Evolutionary conservation across 2,113 vertebrate genomes (phyloP), one percentile per base, ranked within the genome.

Genomic region (Erinaceus europaeus): DNA sequence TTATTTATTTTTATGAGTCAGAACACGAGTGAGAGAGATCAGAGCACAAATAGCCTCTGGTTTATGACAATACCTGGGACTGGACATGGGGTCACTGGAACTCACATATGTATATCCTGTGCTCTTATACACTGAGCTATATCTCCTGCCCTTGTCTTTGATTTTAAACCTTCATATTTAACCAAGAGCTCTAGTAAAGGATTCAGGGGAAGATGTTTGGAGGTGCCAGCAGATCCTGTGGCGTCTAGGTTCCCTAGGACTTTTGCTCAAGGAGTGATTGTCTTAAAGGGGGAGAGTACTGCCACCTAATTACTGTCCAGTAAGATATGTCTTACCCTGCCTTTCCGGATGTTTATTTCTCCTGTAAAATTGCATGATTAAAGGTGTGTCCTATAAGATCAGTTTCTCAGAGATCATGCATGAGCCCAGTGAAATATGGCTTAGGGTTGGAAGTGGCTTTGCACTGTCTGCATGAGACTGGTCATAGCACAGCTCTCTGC

Each of bases 361-460:
- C 32, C 52, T 20, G 12, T 72, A 10, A 55, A 23, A 65, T 48
- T 0, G 14, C 88, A 32, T 65, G 27, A 42, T 83, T n/a, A n/a
- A n/a, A n/a, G n/a, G n/a, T n/a, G n/a, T n/a, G n/a, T n/a, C 73
- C 62, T 8, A 0, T 73, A 57, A 64, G 64, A 52, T 44, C 59
- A 1, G 29, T 64, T 88, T 86, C 77, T 85, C 84, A 9, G 48
- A 80, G 74, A 67, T 20, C 8, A 4, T 25, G 32, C 9, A 7
- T 1, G 4, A 61, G 42, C 64, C 46, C 40, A 71, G 68, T 77
- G 40, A 44, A 73, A 84, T 57, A 46, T n/a, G 84, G 48, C 36
- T 0, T 27, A 80, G 59, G 46, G 15, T 23, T 86, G 77, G 94
- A 68, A 42, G 42, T 91, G n/a, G n/a, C 48, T n/a, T 92, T 86